Evolutionary conservation across 2,113 vertebrate species (phyloP).

Genomic region (Propithecus coquereli): DNA sequence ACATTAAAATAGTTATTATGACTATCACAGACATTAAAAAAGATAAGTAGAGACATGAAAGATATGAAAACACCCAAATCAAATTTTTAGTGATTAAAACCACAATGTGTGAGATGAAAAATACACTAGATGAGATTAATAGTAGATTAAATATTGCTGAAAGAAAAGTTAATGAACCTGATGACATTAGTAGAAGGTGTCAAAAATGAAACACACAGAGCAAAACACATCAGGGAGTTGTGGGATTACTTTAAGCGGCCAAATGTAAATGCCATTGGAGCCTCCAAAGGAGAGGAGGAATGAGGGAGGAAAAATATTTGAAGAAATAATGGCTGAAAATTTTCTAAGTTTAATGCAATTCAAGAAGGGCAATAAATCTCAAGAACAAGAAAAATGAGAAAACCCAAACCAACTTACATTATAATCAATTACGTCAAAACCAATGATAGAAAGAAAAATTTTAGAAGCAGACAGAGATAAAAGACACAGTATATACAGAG

Average conservation of each 20-base stretch:
- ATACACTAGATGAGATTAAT: background rate
- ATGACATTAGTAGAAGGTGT: background rate
- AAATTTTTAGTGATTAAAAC: background rate
- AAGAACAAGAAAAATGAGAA: background rate
- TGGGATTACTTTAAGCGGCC: background rate
- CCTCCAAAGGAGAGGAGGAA: background rate
- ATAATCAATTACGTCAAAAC: background rate
- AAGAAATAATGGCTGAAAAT: background rate
- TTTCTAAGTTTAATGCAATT: background rate
- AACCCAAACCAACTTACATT: background rate
- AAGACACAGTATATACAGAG: background rate
- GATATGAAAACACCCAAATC: background rate
- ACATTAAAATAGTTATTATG: background rate
- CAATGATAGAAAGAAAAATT: background rate
- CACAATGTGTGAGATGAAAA: background rate
- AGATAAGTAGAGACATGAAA: background rate
- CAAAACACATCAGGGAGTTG: background rate
- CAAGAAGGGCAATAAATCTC: background rate
- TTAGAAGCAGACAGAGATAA: background rate
- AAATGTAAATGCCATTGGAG: background rate
- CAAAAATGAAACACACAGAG: background rate
- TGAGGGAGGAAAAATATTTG: background rate
- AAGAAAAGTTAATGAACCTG: background rate
- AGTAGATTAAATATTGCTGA: background rate
- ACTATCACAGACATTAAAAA: background rate